A percentile compares a stretch with the other conserved stretches of the same genome.
phyloP scores from a whole-genome alignment of 2,113 vertebrate genomes.

The Nesospiza acunhae region DNA sequence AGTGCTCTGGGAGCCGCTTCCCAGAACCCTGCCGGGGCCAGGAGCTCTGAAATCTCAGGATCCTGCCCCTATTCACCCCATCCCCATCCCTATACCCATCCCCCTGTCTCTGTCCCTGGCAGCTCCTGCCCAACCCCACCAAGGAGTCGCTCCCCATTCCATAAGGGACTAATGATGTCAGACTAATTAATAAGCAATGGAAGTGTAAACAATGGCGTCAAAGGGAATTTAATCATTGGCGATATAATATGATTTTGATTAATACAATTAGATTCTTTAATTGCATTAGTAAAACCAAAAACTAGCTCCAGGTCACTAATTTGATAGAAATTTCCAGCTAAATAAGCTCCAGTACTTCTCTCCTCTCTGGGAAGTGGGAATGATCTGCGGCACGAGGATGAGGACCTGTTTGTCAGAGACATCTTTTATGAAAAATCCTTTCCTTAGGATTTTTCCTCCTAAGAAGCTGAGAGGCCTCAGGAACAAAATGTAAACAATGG shows the following conservation, averaged over 20 bases:
- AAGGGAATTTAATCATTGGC: slow-evolving; percentile 67
- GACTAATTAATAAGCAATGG: slow-evolving; percentile 42
- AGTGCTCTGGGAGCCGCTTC: accelerated
- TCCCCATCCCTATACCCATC: too few relatives aligned
- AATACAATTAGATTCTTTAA: slow-evolving; percentile 54
- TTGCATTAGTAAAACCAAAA: slow-evolving; percentile 38
- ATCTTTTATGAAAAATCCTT: too few relatives aligned
- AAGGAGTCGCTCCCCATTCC: not conserved
- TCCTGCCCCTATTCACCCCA: accelerated
- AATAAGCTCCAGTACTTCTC: not conserved
- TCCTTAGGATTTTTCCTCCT: too few relatives aligned
- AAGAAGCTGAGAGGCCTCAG: too few relatives aligned
- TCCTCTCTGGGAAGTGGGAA: accelerated
- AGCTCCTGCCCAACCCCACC: not conserved
- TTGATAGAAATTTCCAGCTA: slow-evolving; percentile 13
- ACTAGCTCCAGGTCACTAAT: slow-evolving; percentile 6
- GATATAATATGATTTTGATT: slow-evolving; percentile 58
- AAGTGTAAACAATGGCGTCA: slow-evolving; percentile 43
- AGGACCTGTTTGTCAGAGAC: too few relatives aligned
- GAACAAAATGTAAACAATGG: too few relatives aligned
- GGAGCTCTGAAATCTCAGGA: not conserved
- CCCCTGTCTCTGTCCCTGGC: accelerated
- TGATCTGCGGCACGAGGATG: not conserved
- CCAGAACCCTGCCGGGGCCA: not conserved
- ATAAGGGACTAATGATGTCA: not conserved